A percentile compares a stretch with the other conserved stretches of the same genome.
Evolutionary conservation across 1,140 invertebrate species (phyloP).

Genomic region (Rhopalosiphum maidis): DNA sequence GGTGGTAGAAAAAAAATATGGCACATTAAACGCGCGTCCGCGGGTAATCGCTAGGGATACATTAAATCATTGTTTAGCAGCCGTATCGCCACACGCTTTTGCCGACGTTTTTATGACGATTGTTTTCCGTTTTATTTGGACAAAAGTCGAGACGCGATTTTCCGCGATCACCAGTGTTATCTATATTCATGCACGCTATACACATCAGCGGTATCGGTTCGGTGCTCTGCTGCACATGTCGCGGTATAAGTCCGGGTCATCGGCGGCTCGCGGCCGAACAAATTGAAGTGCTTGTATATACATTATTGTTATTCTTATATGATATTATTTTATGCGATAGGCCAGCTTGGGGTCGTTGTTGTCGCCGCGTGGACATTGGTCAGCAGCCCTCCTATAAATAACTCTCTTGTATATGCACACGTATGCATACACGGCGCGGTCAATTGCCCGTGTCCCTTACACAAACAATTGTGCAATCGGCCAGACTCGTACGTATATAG

Average conservation of each 20-base stretch:
- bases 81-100: background rate
- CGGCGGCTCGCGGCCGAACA: background rate
- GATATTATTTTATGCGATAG: background rate
- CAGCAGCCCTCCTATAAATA: background rate
- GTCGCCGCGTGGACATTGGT: constrained; percentile 15
- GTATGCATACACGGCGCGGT: background rate
- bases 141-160: background rate
- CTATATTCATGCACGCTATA: background rate
- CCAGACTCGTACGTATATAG: background rate
- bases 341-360: background rate
- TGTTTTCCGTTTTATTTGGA: background rate
- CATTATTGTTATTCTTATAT: background rate
- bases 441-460: constrained; percentile 52
- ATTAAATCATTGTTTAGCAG: background rate
- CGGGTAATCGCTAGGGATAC: background rate
- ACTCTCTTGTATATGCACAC: background rate
- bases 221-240: background rate
- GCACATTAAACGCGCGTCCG: constrained; percentile 4
- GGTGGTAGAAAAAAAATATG: background rate
- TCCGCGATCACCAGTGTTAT: background rate
- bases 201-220: background rate
- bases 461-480: constrained; percentile 45
- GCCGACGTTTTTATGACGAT: background rate
- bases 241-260: background rate
- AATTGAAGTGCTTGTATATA: background rate